Percentiles rank a stretch among this genome's conserved stretches.
Conservation (phyloP, 2,797 vertebrate genomes). For the Danio aesculapii region DNA sequence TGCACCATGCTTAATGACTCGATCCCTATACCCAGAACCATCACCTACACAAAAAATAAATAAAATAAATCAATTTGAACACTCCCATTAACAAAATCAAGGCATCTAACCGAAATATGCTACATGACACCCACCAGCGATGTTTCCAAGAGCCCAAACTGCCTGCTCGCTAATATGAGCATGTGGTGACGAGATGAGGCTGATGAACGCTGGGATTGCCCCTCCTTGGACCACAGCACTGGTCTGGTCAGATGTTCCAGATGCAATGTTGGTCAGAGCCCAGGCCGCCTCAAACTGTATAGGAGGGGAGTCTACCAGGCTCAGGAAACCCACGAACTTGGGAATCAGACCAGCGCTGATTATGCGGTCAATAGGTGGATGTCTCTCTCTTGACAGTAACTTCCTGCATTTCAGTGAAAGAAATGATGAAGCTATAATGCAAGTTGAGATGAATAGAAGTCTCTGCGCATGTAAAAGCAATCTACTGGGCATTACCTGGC, state of each 20-base stretch:
- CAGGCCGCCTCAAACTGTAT: constrained; percentile 98
- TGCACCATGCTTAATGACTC: constrained; percentile 94
- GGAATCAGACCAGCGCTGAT: constrained; percentile 92
- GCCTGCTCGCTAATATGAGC: constrained; percentile 97
- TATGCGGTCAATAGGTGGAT: constrained; percentile 94
- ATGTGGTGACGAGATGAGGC: constrained; percentile 88
- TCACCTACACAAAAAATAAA: constrained; percentile 81
- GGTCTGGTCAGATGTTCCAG: constrained; percentile 92
- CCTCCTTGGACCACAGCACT: constrained; percentile 93
- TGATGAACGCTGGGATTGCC: constrained; percentile 91
- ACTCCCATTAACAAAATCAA: neutral
- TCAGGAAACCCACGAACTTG: constrained; percentile 90
- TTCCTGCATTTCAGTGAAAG: constrained; percentile 80
- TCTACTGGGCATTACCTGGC: constrained; percentile 81
- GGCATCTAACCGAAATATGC: neutral
- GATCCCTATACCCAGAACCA: constrained; percentile 90
- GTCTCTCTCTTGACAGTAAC: constrained; percentile 93
- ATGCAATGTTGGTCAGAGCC: constrained; percentile 98
- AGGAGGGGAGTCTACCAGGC: constrained; percentile 81
- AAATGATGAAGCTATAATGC: neutral
- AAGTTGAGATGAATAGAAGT: fast-evolving
- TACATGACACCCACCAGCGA: constrained; percentile 84
- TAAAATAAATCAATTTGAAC: neutral
- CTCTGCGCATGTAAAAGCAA: neutral
- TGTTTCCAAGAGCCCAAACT: constrained; percentile 97